Evolutionary conservation across 2,797 vertebrate genomes (phyloP), one percentile per base, ranked within the genome.

Genomic region (Squalus acanthias): DNA sequence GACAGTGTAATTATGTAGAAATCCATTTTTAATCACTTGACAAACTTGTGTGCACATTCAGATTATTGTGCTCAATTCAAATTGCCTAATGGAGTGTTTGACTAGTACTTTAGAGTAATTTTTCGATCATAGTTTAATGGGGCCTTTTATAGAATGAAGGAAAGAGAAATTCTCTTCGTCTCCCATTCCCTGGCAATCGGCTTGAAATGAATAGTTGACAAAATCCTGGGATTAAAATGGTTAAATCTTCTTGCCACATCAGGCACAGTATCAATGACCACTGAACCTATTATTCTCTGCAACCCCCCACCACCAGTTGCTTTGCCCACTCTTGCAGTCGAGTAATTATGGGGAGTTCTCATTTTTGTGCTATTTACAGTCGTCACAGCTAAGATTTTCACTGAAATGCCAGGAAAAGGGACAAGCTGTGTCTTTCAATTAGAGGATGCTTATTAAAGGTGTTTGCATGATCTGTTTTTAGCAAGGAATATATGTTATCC

Each of bases 201-300:
- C 39, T 29, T 91, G 29, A 63, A 91, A 91, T 13, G 88, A 57
- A 33, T 29, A 63, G 4, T 63, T 91, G 53, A 33, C 50, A 91
- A 63, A 91, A 63, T 24, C 24, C 24, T 22, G 87, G 57, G 24
- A 63, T 17, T 60, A n/a, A 91, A 13, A 4, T 96, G 67, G 20
- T 96, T 72, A 74, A 97, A 96, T 91, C 13, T 87, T 63, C 9
- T 57, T 91, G 33, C 33, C 63, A 3, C 69, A 46, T 93, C 17
- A 29, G 13, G n/a, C 60, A 39, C n/a, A 69, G 12, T 46, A 20
- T 20, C 60, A 89, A 26, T 57, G 85, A 88, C 46, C 13, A 0
- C 24, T 53, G 3, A 89, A 72, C 53, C 24, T 57, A 57, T 24
- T 89, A 57, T 89, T 89, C 26, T 57, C 9, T 39, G 39, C 22